These are phyloP conservation scores for Atherix ibis DNA, from an alignment of 2,888 invertebrate genomes.

Conservation along the genomic window DNA sequence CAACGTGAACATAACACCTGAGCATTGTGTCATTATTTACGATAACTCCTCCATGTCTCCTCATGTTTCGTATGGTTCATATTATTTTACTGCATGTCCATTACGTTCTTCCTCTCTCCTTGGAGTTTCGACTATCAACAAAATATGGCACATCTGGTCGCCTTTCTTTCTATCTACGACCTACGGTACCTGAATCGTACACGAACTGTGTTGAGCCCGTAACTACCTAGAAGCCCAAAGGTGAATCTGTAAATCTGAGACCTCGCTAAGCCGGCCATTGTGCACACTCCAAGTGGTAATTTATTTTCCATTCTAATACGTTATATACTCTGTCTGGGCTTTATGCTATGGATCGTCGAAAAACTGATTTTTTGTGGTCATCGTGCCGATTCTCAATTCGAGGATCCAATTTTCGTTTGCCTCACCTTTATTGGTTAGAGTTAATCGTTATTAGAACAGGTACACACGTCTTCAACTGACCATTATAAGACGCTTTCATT, in stretches of 20 bases:
- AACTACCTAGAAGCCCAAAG: not conserved
- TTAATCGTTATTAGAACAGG: no score
- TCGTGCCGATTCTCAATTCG: constrained; percentile 2
- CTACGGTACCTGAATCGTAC: constrained; percentile 4
- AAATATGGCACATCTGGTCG: no score
- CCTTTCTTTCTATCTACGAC: no score
- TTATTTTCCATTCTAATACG: constrained; percentile 5
- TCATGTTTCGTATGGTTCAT: no score
- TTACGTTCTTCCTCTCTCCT: no score
- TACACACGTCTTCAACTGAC: no score
- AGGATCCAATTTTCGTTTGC: constrained; percentile 7
- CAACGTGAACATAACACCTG: constrained; percentile 10
- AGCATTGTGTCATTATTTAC: constrained; percentile 10
- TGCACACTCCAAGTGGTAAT: constrained; percentile 7
- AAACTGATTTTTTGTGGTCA: constrained; percentile 10
- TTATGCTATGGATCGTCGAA: constrained; percentile 6
- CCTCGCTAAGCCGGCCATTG: not conserved
- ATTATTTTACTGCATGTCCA: no score
- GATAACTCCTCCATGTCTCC: constrained; percentile 3
- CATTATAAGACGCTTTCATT: no score
- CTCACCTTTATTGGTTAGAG: constrained; percentile 3
- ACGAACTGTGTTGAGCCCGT: not conserved
- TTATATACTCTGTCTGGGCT: not conserved
- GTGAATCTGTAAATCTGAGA: not conserved
- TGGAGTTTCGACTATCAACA: no score